These are phyloP conservation scores for Cyprinus carpio DNA, from an alignment of 2,113 vertebrate genomes.

Conservation along the genomic window DNA sequence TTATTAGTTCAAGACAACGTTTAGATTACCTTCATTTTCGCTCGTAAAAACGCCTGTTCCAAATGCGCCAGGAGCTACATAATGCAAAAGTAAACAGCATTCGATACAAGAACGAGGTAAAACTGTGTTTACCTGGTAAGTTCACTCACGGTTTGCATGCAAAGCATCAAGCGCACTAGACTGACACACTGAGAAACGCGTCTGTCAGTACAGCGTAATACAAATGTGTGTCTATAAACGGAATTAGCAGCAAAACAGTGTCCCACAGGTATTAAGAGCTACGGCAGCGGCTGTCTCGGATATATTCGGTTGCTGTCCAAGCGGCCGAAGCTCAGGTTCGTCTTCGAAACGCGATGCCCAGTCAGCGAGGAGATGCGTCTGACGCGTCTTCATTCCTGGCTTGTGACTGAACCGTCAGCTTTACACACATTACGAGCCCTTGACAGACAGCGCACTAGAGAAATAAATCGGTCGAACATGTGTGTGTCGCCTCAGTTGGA, in stretches of 20 bases:
- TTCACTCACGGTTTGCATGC: constrained; percentile 17
- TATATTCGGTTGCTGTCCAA: neutral
- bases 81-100: neutral
- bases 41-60: neutral
- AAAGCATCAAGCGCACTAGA: constrained; percentile 22
- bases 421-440: neutral
- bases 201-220: neutral
- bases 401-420: neutral
- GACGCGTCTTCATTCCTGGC: constrained; percentile 1
- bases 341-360: constrained; percentile 11
- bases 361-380: constrained; percentile 16
- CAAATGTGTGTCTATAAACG: neutral
- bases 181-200: neutral
- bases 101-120: neutral
- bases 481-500: neutral
- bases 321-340: constrained; percentile 16
- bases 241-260: neutral
- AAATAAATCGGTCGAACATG: neutral
- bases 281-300: neutral
- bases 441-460: neutral
- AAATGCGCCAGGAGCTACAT: neutral
- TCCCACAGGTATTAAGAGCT: neutral
- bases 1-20: neutral
- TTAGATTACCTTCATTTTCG: neutral
- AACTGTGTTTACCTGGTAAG: constrained; percentile 33